Evolutionary conservation across 2,797 vertebrate species (phyloP), one percentile per base, ranked within the genome.

Genomic region (Brachyrhaphis roseni): DNA sequence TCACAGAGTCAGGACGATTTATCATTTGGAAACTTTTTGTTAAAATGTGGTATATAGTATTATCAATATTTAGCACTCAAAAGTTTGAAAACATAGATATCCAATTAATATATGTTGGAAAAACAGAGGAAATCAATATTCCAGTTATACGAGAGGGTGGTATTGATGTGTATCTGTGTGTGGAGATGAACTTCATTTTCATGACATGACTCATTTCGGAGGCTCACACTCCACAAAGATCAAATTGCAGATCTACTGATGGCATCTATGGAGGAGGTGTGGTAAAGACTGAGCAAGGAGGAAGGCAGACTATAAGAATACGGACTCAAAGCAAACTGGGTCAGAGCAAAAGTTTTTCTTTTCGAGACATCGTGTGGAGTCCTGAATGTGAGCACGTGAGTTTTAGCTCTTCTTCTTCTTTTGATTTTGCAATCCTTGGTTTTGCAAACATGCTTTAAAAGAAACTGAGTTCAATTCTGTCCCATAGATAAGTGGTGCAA

Each of bases 261-360:
- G 64, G 39, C 34, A 55, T 43, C 55, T 45, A n/a, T 1, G 13
- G 28, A 86, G 84, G 80, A 84, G 90, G 93, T 57, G 91, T 83
- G 84, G 70, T 73, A 59, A 59, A 78, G 71, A 18, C 8, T 34
- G n/a, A 57, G 51, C 26, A 31, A 41, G 28, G 49, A 12, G 83
- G 84, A 78, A 78, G 80, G 86, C 23, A 36, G 28, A 20, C 36
- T 85, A 90, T 88, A 90, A 91, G 77, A 91, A 72, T 0, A 13
- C 26, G 46, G 72, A 83, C 46, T 39, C 75, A 72, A 49, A 2
- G 18, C 43, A 23, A 78, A 73, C 72, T 73, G 62, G 77, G 47
- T 59, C 13, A 76, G 43, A 79, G 57, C 6, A 49, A 70, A 70
- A 8, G 10, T 1, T 78, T 59, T 57, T n/a, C 47, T 41, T 82